Percentiles rank a stretch among this genome's conserved stretches.
phyloP scores from a whole-genome alignment of 1,140 invertebrate genomes.

The Sinella curviseta region DNA sequence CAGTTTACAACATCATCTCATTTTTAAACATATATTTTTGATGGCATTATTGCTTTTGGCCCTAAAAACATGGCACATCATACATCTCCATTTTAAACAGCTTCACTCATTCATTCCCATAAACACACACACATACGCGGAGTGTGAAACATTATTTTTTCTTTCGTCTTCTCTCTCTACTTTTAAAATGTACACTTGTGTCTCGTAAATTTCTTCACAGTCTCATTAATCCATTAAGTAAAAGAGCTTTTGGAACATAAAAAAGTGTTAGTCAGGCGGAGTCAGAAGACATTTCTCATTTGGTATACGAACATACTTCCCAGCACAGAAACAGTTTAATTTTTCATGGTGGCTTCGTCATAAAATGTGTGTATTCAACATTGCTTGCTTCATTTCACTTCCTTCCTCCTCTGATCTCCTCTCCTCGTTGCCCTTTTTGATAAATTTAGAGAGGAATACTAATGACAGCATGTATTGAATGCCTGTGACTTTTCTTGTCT shows the following conservation, averaged over 20 bases:
- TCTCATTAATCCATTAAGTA: slow-evolving; percentile 24
- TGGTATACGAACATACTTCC: not conserved
- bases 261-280: not conserved
- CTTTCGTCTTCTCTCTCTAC: not conserved
- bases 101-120: not conserved
- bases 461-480: not conserved
- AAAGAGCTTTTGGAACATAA: slow-evolving; percentile 6
- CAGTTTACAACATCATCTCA: not conserved
- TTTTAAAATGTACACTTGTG: slow-evolving; percentile 23
- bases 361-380: not conserved
- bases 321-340: not conserved
- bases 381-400: not conserved
- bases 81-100: slow-evolving; percentile 4
- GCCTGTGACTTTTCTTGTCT: not conserved
- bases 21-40: not conserved
- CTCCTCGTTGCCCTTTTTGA: not conserved
- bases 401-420: not conserved
- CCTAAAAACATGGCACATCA: not conserved
- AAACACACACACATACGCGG: not conserved
- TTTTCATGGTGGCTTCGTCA: slow-evolving; percentile 8
- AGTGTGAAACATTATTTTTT: not conserved
- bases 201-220: slow-evolving; percentile 19
- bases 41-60: not conserved
- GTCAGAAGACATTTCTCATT: slow-evolving; percentile 4
- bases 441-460: not conserved